These are phyloP conservation scores for Entomobrya proxima DNA, from an alignment of 2,888 invertebrate species.

Conservation along the genomic window DNA sequence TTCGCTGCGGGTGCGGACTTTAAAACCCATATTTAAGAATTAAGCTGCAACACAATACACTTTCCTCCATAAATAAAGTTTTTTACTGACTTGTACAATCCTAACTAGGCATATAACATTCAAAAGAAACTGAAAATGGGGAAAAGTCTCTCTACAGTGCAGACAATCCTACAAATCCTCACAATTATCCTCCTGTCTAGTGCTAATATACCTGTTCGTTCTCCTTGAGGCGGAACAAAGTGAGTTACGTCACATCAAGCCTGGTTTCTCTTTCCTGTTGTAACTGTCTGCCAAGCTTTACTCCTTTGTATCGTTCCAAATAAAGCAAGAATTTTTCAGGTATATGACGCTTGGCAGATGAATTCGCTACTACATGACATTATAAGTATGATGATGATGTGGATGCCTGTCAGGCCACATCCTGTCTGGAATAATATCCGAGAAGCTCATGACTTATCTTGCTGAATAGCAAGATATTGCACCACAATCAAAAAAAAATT, in stretches of 20 bases:
- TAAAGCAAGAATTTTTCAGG: neutral
- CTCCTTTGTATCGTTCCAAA: neutral
- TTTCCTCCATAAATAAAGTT: too few species aligned
- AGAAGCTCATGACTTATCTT: slow-evolving; percentile 15
- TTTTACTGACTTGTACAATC: neutral
- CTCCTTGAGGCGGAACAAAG: slow-evolving; percentile 36
- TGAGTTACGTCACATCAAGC: slow-evolving; percentile 4
- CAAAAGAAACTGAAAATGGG: neutral
- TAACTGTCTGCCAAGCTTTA: neutral
- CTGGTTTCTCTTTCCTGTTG: neutral
- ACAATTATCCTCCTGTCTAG: slow-evolving; percentile 22
- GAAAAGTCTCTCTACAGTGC: slow-evolving; percentile 11
- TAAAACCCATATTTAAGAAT: too few species aligned
- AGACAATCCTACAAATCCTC: neutral
- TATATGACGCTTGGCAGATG: too few species aligned
- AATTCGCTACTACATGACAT: too few species aligned
- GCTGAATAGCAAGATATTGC: neutral
- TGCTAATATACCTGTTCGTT: slow-evolving; percentile 10
- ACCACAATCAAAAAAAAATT: too few species aligned
- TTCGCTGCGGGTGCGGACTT: too few species aligned
- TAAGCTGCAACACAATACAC: too few species aligned
- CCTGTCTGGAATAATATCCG: neutral
- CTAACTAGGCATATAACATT: neutral
- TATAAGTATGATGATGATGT: too few species aligned
- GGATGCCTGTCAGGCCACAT: slow-evolving; percentile 15